Conservation (phyloP, 2,113 vertebrate species). For the Notarius lentiginosus region DNA sequence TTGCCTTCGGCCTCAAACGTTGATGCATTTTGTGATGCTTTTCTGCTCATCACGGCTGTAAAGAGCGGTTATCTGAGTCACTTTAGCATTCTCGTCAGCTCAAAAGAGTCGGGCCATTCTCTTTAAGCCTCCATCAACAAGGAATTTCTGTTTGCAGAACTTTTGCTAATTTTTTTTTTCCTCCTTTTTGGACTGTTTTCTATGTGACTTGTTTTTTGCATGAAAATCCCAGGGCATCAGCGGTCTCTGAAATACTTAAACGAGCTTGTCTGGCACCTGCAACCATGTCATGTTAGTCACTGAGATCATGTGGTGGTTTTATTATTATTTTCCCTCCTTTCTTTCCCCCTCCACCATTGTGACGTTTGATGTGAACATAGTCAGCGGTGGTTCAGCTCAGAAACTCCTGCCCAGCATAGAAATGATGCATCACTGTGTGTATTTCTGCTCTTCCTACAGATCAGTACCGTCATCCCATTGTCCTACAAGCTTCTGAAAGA, state of each 20-base stretch:
- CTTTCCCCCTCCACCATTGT: not conserved
- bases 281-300: not conserved
- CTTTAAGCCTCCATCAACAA: not conserved
- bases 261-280: not conserved
- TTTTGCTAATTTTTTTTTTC: not conserved
- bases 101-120: not conserved
- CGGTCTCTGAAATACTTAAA: not conserved
- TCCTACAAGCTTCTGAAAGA: slow-evolving; percentile 74
- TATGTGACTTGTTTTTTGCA: not conserved
- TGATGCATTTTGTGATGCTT: not conserved
- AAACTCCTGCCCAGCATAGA: not conserved
- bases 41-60: not conserved
- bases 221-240: not conserved
- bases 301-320: too few relatives aligned
- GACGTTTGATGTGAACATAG: not conserved
- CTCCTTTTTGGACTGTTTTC: not conserved
- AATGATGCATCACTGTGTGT: not conserved
- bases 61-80: not conserved
- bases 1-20: not conserved
- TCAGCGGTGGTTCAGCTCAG: not conserved
- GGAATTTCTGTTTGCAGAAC: not conserved
- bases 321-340: too few relatives aligned
- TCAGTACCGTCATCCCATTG: slow-evolving; percentile 64
- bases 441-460: slow-evolving; percentile 58
- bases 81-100: not conserved